phyloP scores from a whole-genome alignment of 2,888 invertebrate species.

The Vanessa cardui region DNA sequence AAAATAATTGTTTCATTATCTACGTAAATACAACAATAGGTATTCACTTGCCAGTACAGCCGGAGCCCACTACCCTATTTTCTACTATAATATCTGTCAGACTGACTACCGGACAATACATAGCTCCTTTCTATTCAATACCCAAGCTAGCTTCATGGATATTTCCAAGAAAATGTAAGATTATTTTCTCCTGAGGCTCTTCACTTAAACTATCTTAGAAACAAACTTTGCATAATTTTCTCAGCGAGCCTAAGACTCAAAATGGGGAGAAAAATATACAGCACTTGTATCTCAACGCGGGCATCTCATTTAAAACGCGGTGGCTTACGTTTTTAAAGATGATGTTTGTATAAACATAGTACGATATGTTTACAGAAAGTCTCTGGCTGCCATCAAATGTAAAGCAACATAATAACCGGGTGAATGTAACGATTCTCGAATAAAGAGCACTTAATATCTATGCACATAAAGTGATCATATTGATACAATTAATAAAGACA shows the following conservation, averaged over 20 bases:
- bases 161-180: conserved; percentile 44
- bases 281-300: conserved; percentile 72
- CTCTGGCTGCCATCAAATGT: conserved; percentile 33
- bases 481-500: too few relatives aligned
- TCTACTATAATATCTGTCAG: conserved; percentile 42
- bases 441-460: conserved; percentile 17
- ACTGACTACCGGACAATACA: conserved; percentile 43
- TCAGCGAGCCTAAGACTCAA: conserved; percentile 59
- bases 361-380: conserved; percentile 62
- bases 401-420: conserved; percentile 21
- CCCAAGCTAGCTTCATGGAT: conserved; percentile 39
- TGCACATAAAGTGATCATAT: background rate
- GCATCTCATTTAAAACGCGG: conserved; percentile 72
- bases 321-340: conserved; percentile 70
- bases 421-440: conserved; percentile 15
- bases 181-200: conserved; percentile 42
- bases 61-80: conserved; percentile 42
- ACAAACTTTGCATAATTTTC: conserved; percentile 68
- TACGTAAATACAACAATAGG: conserved; percentile 35
- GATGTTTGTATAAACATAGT: conserved; percentile 68
- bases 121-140: conserved; percentile 44
- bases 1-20: conserved; percentile 33
- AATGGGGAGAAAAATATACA: conserved; percentile 72
- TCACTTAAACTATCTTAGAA: conserved; percentile 61
- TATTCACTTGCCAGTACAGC: conserved; percentile 35